Evolutionary conservation across 2,888 invertebrate species (phyloP).

Genomic region (Thecophora atra): DNA sequence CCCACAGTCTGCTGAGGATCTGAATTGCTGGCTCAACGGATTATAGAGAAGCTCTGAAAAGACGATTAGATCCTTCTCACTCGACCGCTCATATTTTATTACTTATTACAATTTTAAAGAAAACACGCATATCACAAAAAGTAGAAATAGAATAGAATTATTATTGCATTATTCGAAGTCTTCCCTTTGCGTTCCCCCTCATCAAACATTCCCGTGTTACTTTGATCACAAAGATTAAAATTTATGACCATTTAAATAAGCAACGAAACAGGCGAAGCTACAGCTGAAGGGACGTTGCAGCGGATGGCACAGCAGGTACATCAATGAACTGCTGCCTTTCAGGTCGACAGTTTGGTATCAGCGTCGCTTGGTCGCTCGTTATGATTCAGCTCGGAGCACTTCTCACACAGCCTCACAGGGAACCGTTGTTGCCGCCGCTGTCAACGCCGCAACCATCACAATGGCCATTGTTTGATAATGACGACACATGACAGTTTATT

Average conservation of each 20-base stretch:
- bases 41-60: too few relatives aligned
- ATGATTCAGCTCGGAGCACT: conserved; percentile 20
- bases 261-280: neutral
- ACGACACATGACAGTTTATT: too few relatives aligned
- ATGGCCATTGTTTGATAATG: too few relatives aligned
- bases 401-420: conserved; percentile 14
- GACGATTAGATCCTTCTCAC: too few relatives aligned
- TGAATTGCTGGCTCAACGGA: too few relatives aligned
- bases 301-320: too few relatives aligned
- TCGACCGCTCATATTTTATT: too few relatives aligned
- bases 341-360: neutral
- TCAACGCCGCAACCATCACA: neutral
- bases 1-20: too few relatives aligned
- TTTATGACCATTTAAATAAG: conserved; percentile 30
- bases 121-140: too few relatives aligned
- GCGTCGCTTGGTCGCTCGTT: neutral
- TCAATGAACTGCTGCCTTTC: neutral
- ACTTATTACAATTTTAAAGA: too few relatives aligned
- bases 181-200: too few relatives aligned
- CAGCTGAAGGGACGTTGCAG: neutral
- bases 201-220: conserved; percentile 1
- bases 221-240: conserved; percentile 38
- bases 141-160: too few relatives aligned
- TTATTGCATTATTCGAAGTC: neutral
- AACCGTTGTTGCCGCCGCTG: neutral